These are phyloP conservation scores for Dissostichus mawsoni DNA, from an alignment of 2,113 vertebrate species.

Conservation along the genomic window DNA sequence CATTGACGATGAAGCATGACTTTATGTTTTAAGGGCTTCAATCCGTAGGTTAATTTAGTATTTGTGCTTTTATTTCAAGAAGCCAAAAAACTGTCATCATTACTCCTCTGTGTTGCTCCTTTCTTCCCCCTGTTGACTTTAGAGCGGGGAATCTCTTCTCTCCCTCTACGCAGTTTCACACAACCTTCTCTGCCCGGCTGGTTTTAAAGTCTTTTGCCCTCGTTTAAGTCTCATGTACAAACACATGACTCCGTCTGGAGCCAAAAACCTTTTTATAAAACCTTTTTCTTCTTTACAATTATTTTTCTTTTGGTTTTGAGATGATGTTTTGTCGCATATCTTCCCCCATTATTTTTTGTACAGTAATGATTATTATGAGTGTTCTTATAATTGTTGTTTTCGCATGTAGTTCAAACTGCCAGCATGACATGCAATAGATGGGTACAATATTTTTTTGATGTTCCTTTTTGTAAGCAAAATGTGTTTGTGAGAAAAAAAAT, in stretches of 20 bases:
- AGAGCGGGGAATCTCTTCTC: constrained; percentile 35
- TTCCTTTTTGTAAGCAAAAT: constrained; percentile 81
- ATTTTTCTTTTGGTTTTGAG: constrained; percentile 35
- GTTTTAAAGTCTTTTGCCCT: constrained; percentile 50
- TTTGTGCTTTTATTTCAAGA: constrained; percentile 8
- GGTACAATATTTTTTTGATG: constrained; percentile 81
- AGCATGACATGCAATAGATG: constrained; percentile 83
- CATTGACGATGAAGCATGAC: constrained; percentile 61
- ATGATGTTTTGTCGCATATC: constrained; percentile 39
- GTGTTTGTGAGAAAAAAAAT: constrained; percentile 78
- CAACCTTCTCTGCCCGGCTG: constrained; percentile 19
- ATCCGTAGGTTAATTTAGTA: constrained; percentile 42
- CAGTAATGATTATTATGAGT: constrained; percentile 74
- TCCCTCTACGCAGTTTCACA: constrained; percentile 48
- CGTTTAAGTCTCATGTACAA: constrained; percentile 56
- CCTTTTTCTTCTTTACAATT: constrained; percentile 40
- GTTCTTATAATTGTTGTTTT: constrained; percentile 75
- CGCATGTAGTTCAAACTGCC: constrained; percentile 84
- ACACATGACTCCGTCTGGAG: constrained; percentile 58
- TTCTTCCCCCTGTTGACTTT: constrained; percentile 21
- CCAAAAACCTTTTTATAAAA: constrained; percentile 60
- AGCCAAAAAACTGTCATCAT: neutral
- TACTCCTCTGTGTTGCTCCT: neutral
- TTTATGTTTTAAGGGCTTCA: constrained; percentile 71
- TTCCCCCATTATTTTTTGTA: constrained; percentile 66